Conservation (phyloP, 2,113 vertebrate species). For the Naja naja region DNA sequence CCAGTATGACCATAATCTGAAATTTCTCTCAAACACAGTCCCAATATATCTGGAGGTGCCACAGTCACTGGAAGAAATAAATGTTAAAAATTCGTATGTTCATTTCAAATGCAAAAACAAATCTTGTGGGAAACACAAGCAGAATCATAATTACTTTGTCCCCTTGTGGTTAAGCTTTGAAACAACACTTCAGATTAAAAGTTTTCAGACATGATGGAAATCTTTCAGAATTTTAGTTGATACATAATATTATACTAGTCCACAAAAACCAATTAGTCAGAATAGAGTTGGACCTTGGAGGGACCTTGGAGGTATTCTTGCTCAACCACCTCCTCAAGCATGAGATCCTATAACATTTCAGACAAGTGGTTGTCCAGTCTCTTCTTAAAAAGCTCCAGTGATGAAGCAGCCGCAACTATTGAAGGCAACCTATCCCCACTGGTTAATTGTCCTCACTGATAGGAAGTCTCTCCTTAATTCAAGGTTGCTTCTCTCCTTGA, state of each 20-base stretch:
- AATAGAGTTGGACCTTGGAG: background rate
- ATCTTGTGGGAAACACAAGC: fast-evolving
- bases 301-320: background rate
- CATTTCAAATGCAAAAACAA: background rate
- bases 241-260: background rate
- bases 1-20: background rate
- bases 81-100: background rate
- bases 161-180: background rate
- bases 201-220: constrained; percentile 20
- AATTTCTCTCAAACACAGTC: background rate
- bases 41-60: background rate
- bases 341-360: background rate
- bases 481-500: too few relatives aligned
- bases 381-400: background rate
- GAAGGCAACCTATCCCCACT: background rate
- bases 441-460: background rate
- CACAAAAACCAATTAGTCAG: background rate
- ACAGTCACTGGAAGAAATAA: background rate
- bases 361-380: background rate
- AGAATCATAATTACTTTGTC: background rate
- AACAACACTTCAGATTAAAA: background rate
- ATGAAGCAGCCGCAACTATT: background rate
- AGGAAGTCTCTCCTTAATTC: background rate
- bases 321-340: background rate
- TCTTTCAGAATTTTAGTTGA: background rate